Evolutionary conservation across 1,140 invertebrate species (phyloP), one percentile per base, ranked within the genome.

Genomic region (Ceratosolen solmsi): DNA sequence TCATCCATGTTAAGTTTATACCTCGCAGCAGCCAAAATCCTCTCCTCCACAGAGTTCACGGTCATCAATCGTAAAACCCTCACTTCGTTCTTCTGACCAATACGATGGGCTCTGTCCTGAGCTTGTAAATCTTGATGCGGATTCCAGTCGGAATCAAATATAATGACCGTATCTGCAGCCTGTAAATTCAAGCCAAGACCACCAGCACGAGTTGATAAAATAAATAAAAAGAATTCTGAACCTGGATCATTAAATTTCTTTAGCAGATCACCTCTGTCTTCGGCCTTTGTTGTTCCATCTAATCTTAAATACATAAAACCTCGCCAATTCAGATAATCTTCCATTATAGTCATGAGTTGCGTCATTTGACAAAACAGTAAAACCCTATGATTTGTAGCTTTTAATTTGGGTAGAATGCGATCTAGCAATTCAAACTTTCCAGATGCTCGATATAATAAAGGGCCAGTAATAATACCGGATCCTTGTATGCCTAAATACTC

Each of bases 291-390:
- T 84, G 97, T 98, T 87, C 99, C 99, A 91, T 99, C 98, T 77
- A 99, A 92, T 84, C 94, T 90, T 7, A 95, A 88, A 88, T 95
- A 95, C 85, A 93, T 93, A 88, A 96, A 96, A 85, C 95, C 95
- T 86, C 96, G 94, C 94, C 96, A 99, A 60, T 95, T 94, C 41
- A 99, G 93, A 90, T 99, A 99, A 91, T 99, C 99, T 90, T 99
- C 99, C 93, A 99, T 97, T 84, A 99, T 99, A 38, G 97, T 99
- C 98, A 99, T 99, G 30, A 98, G 94, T 86, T 98, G 96, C 0
- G 99, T 99, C 99, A 99, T 99, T 93, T 99, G 99, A 95, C 98
- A 99, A 93, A 99, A 99, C 49, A 99, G 94, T 75, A 99, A 92
- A 3, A 99, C 97, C 82, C 98, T 94, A 92, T 99, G 99, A 82